Evolutionary conservation across 1,140 invertebrate genomes (phyloP), one percentile per base, ranked within the genome.

Genomic region (Drosophila teissieri): DNA sequence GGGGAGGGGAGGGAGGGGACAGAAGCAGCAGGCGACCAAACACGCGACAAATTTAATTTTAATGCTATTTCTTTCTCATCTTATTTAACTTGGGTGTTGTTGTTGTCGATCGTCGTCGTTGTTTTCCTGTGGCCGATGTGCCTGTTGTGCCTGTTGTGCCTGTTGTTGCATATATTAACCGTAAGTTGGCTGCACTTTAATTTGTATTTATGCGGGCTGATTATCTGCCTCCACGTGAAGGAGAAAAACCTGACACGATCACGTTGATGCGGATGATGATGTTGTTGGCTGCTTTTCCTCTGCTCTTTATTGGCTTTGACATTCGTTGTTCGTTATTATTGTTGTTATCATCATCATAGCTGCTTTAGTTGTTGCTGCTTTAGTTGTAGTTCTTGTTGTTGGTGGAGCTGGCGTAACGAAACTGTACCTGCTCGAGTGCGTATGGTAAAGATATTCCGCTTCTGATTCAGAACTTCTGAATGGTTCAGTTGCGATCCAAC

Each of bases 1-100:
- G 34, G 36, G 19, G 36, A 55, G 24, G 19, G 24, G 36, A 22
- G 34, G 31, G 48, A n/a, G n/a, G 36, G 19, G 42, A 51, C 24
- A 40, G 44, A 73, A 63, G 51, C 72, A 77, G 58, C 73, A 60
- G 77, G 76, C 84, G 78, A 78, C 76, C 77, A 89, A 88, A 88
- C 84, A 88, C 84, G 84, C 84, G 84, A 88, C 84, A 88, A 88
- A 89, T 89, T 88, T 89, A 88, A 88, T 88, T 88, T 84, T 61
- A 73, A 80, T 89, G 72, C 80, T 89, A 83, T 89, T 77, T 89
- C 80, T 83, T 80, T 88, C 62, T 84, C 68, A 62, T 65, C 83
- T 60, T 88, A 67, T 86, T 74, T 82, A 75, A 67, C 68, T 77
- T 65, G 58, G 39, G 56, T 62, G 74, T 74, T 69, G 48, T 74